Conservation (phyloP, 1,140 invertebrate genomes). For the Holotrichia oblita region DNA sequence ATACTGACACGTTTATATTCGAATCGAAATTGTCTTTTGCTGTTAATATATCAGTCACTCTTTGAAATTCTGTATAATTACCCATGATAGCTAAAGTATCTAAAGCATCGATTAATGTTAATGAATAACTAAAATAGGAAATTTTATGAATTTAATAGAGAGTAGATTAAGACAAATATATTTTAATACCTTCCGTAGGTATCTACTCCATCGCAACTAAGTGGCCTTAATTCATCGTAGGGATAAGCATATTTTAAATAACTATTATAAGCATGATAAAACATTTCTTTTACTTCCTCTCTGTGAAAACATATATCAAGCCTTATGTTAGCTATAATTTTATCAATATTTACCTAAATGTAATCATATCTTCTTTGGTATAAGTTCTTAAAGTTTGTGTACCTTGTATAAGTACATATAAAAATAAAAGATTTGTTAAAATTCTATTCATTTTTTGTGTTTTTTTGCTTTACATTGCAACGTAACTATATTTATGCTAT, state of each 20-base stretch:
- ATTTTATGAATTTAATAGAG: not conserved
- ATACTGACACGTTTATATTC: conserved; percentile 99
- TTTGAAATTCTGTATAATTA: conserved; percentile 92
- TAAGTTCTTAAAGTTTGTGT: conserved; percentile 48
- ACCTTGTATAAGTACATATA: conserved; percentile 38
- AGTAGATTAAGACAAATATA: not conserved
- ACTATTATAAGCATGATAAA: conserved; percentile 96
- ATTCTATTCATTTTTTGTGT: conserved; percentile 28
- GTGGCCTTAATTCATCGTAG: conserved; percentile 94
- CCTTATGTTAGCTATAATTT: not conserved
- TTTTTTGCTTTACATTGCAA: not conserved
- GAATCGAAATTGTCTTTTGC: conserved; percentile 89
- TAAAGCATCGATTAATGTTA: conserved; percentile 96
- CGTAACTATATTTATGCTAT: not conserved
- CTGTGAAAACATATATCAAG: conserved; percentile 62
- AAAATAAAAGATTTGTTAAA: conserved; percentile 37
- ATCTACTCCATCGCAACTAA: conserved; percentile 95
- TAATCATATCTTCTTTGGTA: conserved; percentile 55
- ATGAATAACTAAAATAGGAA: conserved; percentile 78
- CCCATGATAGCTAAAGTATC: conserved; percentile 97
- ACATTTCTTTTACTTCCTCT: conserved; percentile 88
- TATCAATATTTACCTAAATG: conserved; percentile 51
- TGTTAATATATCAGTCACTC: conserved; percentile 87
- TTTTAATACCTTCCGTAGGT: conserved; percentile 88
- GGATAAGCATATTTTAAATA: conserved; percentile 96